Base-by-base conservation (phyloP, 2,797 vertebrate species). In the Manis pentadactyla region DNA sequence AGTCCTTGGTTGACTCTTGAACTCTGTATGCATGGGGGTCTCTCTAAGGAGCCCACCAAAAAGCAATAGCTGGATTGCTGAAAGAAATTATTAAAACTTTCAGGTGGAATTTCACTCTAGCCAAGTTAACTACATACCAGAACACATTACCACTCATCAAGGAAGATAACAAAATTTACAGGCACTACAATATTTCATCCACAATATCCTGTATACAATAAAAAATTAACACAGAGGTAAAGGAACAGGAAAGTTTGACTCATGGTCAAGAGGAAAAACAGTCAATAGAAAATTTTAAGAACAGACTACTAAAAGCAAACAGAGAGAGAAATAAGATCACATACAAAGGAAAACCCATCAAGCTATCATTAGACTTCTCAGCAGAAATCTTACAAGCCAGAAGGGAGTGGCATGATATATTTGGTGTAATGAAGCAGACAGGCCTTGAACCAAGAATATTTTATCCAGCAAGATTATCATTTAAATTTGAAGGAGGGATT, bases 1-100 rank as follows among this genome's bases (percentile, higher is more conserved):
- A 66, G 86, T 82, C 42, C 15, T 96, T 93, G 49, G 31, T 37
- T 92, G n/a, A 87, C n/a, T 37, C 59, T 34, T 88, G 71, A 95
- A 71, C 69, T 93, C 27, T 46, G 9, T 12, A 13, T 27, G 27
- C 46, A 21, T 59, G 19, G 15, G 1, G 19, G 66, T 87, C 15
- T 37, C 5, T 46, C 29, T 27, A 87, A 66, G 55, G 31, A 81
- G 29, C 21, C 9, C 73, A 55, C 49, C 25, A 87, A 73, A 93
- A 87, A 77, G 12, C 15, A 68, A 68, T 51, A 94, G 63, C 3
- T 69, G 37, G n/a, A 87, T 46, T 91, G 53, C 31, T 81, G 73
- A 84, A 83, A 73, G 37, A 83, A 77, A 81, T 64, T 25, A 82
- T 68, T 12, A 31, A 18, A 90, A 93, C 21, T 74, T 81, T 73